Evolutionary conservation across 2,113 vertebrate species (phyloP).

Genomic region (Cephalopholis sonnerati): DNA sequence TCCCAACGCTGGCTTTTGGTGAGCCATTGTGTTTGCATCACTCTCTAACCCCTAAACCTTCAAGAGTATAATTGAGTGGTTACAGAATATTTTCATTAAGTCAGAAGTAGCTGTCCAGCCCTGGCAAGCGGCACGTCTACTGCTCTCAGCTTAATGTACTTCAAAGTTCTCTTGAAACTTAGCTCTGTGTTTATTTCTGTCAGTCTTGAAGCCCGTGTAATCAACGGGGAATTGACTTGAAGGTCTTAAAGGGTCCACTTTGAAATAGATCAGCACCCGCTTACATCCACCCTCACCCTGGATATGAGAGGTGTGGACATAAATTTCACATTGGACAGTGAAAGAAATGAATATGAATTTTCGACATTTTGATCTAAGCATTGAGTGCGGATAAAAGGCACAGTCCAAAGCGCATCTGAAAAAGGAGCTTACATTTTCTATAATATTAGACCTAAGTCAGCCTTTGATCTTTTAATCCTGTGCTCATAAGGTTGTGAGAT

Average conservation of each 20-base stretch:
- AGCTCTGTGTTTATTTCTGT: slow-evolving; percentile 72
- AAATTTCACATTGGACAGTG: slow-evolving; percentile 76
- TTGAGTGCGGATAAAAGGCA: slow-evolving; percentile 79
- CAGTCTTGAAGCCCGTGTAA: slow-evolving; percentile 70
- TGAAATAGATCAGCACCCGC: slow-evolving; percentile 75
- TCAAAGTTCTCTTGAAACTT: slow-evolving; percentile 75
- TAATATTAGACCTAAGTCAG: slow-evolving; percentile 92
- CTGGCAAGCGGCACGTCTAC: slow-evolving; percentile 42
- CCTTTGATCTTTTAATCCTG: slow-evolving; percentile 99
- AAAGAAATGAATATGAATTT: slow-evolving; percentile 82
- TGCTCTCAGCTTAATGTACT: slow-evolving; percentile 58
- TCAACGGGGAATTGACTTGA: slow-evolving; percentile 72
- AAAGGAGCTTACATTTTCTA: slow-evolving; percentile 91
- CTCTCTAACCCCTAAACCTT: slow-evolving; percentile 55
- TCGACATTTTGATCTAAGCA: slow-evolving; percentile 80
- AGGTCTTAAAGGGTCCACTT: slow-evolving; percentile 77
- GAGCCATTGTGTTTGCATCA: slow-evolving; percentile 69
- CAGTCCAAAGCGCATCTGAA: slow-evolving; percentile 84
- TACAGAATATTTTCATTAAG: slow-evolving; percentile 77
- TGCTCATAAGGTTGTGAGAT: slow-evolving; percentile 97
- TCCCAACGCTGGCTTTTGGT: slow-evolving; percentile 51
- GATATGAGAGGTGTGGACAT: slow-evolving; percentile 76
- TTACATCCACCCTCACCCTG: slow-evolving; percentile 55
- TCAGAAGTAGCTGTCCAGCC: slow-evolving; percentile 60
- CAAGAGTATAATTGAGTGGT: slow-evolving; percentile 67